Base-by-base conservation (phyloP, 2,888 invertebrate genomes). In the Amphipyra berbera region DNA sequence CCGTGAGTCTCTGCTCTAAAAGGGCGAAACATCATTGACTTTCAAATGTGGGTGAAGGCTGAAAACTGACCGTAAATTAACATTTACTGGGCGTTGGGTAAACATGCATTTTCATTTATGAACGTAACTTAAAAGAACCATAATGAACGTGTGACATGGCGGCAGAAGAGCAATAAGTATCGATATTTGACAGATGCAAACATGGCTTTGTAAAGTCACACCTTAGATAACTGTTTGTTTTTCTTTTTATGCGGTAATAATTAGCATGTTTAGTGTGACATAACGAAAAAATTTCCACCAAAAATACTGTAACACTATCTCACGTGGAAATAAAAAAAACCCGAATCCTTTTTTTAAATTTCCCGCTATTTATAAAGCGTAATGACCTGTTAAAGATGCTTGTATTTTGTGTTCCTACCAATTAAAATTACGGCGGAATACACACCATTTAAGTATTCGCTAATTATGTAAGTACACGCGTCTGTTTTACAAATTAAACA, bases 11-110 rank as follows among this genome's bases (percentile, higher is more conserved):
- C 15, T 27, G 27, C 59, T 61, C 30, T 49, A 59, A 71, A 61
- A 68, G 49, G 60, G 42, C 46, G 50, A 21, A 59, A 41, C 69
- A 66, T 63, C 49, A 54, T 61, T 59, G 70, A 46, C 50, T 54
- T 44, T 42, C 53, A 49, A 56, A 76, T 71, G 56, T 41, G 6
- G 76, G 76, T 75, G 67, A 76, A 76, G 76, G 76, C 42, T 67
- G 49, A 58, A 59, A 60, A 37, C 45, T 59, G 60, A 33, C 48
- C 38, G 38, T 67, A 60, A 47, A 48, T 60, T 69, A 59, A 61
- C 54, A 65, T 73, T 64, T 44, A 73, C 61, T 15, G 4, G 6
- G 42, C 12, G 5, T 12, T 47, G 56, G 30, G 48, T 42, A 53
- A 73, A 60, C 35, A 61, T 42, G 12, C 33, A 48, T 59, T 61